Evolutionary conservation across 2,113 vertebrate species (phyloP).

Genomic region (Macrotis lagotis): DNA sequence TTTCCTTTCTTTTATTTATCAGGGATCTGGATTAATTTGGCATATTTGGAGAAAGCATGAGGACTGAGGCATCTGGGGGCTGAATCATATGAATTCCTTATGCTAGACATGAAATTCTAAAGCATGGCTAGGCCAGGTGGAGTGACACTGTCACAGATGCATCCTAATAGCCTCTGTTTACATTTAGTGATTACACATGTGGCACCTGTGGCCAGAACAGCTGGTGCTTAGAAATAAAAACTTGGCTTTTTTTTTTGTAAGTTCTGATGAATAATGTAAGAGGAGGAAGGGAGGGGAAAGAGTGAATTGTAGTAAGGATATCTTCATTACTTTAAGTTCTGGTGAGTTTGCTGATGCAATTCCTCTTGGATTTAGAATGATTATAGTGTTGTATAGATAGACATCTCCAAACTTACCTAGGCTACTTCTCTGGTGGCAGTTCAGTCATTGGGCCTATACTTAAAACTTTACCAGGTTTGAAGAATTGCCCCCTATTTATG

Average conservation of each 20-base stretch:
- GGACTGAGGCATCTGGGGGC: neutral
- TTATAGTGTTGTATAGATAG: neutral
- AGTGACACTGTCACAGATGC: neutral
- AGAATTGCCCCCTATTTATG: neutral
- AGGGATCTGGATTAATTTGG: neutral
- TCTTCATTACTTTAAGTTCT: neutral
- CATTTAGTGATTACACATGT: neutral
- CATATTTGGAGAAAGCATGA: neutral
- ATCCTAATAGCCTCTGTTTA: neutral
- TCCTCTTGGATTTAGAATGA: neutral
- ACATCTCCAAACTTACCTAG: neutral
- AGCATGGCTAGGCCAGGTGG: accelerated
- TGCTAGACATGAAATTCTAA: neutral
- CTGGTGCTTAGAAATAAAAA: neutral
- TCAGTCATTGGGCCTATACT: neutral
- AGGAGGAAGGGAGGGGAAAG: neutral
- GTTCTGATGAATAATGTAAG: neutral
- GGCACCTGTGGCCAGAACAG: neutral
- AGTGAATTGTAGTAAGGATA: neutral
- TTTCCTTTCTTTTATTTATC: neutral
- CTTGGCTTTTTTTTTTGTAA: slow-evolving; percentile 2
- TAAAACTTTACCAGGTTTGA: neutral
- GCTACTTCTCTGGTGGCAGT: neutral
- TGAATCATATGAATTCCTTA: neutral
- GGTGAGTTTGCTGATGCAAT: neutral